Evolutionary conservation across 2,888 invertebrate genomes (phyloP).

Genomic region (Sarcophaga rosellei): DNA sequence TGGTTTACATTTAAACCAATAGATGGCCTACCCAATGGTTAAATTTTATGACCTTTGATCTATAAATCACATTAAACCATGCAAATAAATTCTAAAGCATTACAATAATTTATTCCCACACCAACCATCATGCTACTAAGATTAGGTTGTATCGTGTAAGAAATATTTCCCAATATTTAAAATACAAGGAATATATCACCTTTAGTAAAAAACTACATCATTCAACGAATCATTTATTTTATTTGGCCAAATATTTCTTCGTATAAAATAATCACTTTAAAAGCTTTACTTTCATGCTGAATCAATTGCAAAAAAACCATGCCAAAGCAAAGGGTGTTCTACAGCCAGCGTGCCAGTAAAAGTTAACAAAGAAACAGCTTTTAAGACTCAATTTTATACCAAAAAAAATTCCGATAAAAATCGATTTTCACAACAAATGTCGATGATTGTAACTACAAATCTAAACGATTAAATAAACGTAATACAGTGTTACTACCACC

Average conservation of each 20-base stretch:
- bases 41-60: too few relatives aligned
- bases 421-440: slow-evolving; percentile 57
- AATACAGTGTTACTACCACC: background rate
- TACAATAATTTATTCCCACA: too few relatives aligned
- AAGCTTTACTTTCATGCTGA: slow-evolving; percentile 5
- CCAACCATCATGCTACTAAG: too few relatives aligned
- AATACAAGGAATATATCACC: too few relatives aligned
- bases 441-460: slow-evolving; percentile 59
- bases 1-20: too few relatives aligned
- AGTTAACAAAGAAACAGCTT: slow-evolving; percentile 8
- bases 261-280: slow-evolving; percentile 35
- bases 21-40: too few relatives aligned
- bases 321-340: background rate
- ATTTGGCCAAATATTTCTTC: background rate
- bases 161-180: too few relatives aligned
- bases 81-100: too few relatives aligned
- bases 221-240: slow-evolving; percentile 1
- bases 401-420: slow-evolving; percentile 20
- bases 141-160: too few relatives aligned
- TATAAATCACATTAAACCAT: too few relatives aligned
- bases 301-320: background rate
- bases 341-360: too few relatives aligned
- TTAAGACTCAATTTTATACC: slow-evolving; percentile 41
- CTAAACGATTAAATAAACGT: slow-evolving; percentile 54
- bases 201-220: background rate